Percentiles rank a stretch among this genome's conserved stretches.
Evolutionary conservation across 2,797 vertebrate genomes (phyloP).

Genomic region (Coregonus sp.): DNA sequence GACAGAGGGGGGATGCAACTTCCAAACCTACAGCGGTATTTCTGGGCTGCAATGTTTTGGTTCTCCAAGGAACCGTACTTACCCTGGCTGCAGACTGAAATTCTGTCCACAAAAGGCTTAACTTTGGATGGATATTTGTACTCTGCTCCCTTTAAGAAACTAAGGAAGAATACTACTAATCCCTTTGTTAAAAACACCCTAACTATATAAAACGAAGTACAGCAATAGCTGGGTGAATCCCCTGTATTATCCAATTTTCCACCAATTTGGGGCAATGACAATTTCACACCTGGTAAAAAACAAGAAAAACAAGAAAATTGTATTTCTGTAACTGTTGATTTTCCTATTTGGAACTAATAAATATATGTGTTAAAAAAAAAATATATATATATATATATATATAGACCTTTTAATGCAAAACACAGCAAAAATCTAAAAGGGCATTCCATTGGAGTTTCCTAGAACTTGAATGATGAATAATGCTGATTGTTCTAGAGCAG

Average conservation of each 20-base stretch:
- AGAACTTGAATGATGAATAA: constrained; percentile 46
- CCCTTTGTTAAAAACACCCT: too few relatives aligned
- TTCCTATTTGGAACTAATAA: too few relatives aligned
- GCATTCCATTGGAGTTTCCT: constrained; percentile 48
- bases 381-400: too few relatives aligned
- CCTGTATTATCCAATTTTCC: constrained; percentile 10
- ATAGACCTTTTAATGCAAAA: not conserved
- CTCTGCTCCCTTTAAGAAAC: too few relatives aligned
- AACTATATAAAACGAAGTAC: not conserved
- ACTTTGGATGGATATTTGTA: too few relatives aligned
- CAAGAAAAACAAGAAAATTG: too few relatives aligned
- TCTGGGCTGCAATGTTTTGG: constrained; percentile 20
- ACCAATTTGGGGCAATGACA: not conserved
- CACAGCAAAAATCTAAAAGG: constrained; percentile 21
- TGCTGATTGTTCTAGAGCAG: constrained; percentile 60
- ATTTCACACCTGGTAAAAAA: too few relatives aligned
- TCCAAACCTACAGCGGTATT: constrained; percentile 19
- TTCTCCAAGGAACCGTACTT: not conserved
- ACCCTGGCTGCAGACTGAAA: constrained; percentile 3
- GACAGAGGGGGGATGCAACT: constrained; percentile 15
- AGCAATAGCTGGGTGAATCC: not conserved
- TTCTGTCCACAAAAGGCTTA: too few relatives aligned
- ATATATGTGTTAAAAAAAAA: too few relatives aligned
- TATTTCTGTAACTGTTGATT: too few relatives aligned
- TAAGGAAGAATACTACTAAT: too few relatives aligned